phyloP scores from a whole-genome alignment of 1,140 invertebrate species.

The Drosophila pectinifera region DNA sequence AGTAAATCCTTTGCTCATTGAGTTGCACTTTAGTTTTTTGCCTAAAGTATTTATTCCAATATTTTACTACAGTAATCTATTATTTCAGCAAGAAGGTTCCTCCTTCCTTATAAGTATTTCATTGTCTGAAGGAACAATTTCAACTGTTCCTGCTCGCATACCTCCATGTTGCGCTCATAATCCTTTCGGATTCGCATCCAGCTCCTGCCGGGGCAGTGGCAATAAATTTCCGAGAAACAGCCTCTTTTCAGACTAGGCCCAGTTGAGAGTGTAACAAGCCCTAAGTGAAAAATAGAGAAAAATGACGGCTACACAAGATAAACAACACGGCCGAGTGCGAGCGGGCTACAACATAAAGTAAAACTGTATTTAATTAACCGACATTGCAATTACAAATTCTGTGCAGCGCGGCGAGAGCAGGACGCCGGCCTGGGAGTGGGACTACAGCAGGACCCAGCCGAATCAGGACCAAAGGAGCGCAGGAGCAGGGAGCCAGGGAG shows the following conservation, averaged over 20 bases:
- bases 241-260: conserved; percentile 38
- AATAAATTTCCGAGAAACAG: conserved; percentile 51
- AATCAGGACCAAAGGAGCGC: conserved; percentile 9
- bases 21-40: neutral
- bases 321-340: conserved; percentile 56
- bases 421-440: conserved; percentile 11
- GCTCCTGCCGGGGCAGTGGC: conserved; percentile 30
- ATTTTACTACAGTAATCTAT: neutral
- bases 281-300: conserved; percentile 76
- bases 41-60: conserved; percentile 1
- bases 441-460: conserved; percentile 37
- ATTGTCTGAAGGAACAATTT: conserved; percentile 5
- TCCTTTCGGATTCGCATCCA: conserved; percentile 29
- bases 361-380: conserved; percentile 85
- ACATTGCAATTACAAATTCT: conserved; percentile 84
- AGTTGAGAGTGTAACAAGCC: conserved; percentile 50
- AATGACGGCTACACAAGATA: conserved; percentile 67
- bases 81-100: neutral
- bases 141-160: conserved; percentile 15
- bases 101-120: neutral
- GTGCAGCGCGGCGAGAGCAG: conserved; percentile 65
- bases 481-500: conserved; percentile 4
- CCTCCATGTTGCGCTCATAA: conserved; percentile 38
- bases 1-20: neutral
- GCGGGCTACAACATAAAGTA: conserved; percentile 66